Evolutionary conservation across 2,797 vertebrate species (phyloP).

Genomic region (Champsocephalus gunnari): DNA sequence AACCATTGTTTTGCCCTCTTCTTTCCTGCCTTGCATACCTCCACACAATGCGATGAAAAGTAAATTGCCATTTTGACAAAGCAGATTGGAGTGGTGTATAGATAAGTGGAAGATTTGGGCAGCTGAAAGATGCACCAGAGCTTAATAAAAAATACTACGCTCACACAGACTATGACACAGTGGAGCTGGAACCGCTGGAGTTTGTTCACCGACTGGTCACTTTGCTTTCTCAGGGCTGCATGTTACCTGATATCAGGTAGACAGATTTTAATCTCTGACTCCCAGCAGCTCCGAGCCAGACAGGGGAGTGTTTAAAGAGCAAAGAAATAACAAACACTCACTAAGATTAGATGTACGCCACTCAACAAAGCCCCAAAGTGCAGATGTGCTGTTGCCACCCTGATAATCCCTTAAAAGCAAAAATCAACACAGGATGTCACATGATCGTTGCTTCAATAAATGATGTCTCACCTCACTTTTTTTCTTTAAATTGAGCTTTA

Average conservation of each 20-base stretch:
- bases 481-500: constrained; percentile 54
- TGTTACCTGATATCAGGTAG: constrained; percentile 85
- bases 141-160: constrained; percentile 75
- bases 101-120: constrained; percentile 74
- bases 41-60: constrained; percentile 84
- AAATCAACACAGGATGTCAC: constrained; percentile 65
- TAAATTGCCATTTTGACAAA: constrained; percentile 85
- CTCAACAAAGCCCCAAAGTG: constrained; percentile 61
- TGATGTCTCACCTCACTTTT: constrained; percentile 55
- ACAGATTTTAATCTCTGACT: constrained; percentile 82
- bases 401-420: constrained; percentile 73
- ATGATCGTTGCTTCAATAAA: constrained; percentile 55
- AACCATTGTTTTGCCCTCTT: constrained; percentile 86
- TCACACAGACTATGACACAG: constrained; percentile 32
- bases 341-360: constrained; percentile 73
- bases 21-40: constrained; percentile 87
- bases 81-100: constrained; percentile 75
- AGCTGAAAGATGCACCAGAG: constrained; percentile 75
- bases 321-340: constrained; percentile 76
- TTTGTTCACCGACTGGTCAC: constrained; percentile 71
- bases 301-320: constrained; percentile 69
- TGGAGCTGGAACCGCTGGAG: constrained; percentile 34
- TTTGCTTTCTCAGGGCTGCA: constrained; percentile 71
- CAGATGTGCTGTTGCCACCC: constrained; percentile 63
- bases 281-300: constrained; percentile 67